A percentile compares a stretch with the other conserved stretches of the same genome.
These are phyloP conservation scores for Laodelphax striatellus DNA, from an alignment of 1,140 invertebrate genomes.

Conservation along the genomic window DNA sequence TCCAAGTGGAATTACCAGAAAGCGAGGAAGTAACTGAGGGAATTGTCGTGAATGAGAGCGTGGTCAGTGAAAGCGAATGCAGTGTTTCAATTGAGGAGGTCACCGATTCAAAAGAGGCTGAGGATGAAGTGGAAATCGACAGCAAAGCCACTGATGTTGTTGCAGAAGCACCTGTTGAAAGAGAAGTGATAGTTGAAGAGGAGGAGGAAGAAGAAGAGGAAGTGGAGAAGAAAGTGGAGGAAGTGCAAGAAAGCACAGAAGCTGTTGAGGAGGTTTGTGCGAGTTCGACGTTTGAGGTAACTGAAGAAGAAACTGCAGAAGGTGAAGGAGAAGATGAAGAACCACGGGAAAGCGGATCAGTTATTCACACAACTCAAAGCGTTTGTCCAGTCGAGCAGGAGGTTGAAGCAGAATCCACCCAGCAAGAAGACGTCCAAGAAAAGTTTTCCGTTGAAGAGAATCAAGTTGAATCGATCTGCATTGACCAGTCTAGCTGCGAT, in stretches of 20 bases:
- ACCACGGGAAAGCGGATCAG: slow-evolving; percentile 13
- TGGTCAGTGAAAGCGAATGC: background rate
- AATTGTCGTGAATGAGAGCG: background rate
- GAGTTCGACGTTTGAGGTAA: background rate
- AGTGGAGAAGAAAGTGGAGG: background rate
- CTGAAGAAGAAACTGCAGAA: slow-evolving; percentile 1
- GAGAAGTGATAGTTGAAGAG: background rate
- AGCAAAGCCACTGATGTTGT: background rate
- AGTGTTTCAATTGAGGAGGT: background rate
- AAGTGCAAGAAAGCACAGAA: background rate
- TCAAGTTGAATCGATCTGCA: slow-evolving; percentile 6
- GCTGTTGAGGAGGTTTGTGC: too few species aligned
- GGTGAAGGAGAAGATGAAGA: background rate
- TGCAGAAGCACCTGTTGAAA: background rate
- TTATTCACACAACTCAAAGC: slow-evolving; percentile 15
- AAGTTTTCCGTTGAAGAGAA: too few species aligned
- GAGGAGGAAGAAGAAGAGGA: background rate
- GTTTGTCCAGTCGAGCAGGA: background rate
- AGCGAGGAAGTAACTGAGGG: background rate
- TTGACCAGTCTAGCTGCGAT: slow-evolving; percentile 4
- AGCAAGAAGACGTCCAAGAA: too few species aligned
- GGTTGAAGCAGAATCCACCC: background rate
- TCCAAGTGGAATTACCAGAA: background rate
- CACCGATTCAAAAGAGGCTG: background rate
- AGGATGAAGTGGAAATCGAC: too few species aligned